Evolutionary conservation across 2,113 vertebrate species (phyloP), one percentile per base, ranked within the genome.

Genomic region (Camarhynchus parvulus): DNA sequence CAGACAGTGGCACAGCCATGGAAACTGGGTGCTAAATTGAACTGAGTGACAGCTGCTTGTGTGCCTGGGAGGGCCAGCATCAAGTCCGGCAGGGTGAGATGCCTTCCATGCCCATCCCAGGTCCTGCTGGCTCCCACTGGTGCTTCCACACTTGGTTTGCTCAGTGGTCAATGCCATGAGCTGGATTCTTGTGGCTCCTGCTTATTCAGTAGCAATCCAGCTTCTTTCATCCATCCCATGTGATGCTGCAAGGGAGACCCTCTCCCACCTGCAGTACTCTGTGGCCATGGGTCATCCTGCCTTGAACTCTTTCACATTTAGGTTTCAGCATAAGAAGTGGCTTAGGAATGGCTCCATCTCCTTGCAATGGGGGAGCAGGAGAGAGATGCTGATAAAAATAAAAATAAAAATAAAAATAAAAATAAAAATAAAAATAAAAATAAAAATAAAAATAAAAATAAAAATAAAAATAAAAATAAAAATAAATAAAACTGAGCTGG

Each of bases 1-100:
- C 20, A 7, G 3, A 49, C 31, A 44, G n/a, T 13, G 37, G 50
- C 27, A 49, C 0, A 31, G 17, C 8, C 5, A 10, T 42, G 72
- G 58, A 53, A 80, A 62, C 4, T 23, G 17, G 27, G 25, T 18
- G 35, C 11, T 68, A 15, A 21, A 23, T 44, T 24, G 7, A 55
- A 20, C 4, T 16, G 8, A 10, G 14, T 33, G 24, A 10, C 55
- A 69, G n/a, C 52, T 68, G 56, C 28, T 67, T 68, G 46, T 63
- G 50, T 52, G 33, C 24, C 47, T n/a, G 47, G 59, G 42, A 77
- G 23, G n/a, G 59, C 21, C 39, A 28, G 15, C 42, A n/a, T 59
- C 55, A 46, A 41, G 28, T 24, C 41, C 59, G 66, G 63, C 64
- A 41, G 39, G 49, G 7, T 0, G 4, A 90, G 69, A 18, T 5